A percentile compares a stretch with the other conserved stretches of the same genome.
phyloP scores from a whole-genome alignment of 2,113 vertebrate genomes.

The Pachyramphus minor region DNA sequence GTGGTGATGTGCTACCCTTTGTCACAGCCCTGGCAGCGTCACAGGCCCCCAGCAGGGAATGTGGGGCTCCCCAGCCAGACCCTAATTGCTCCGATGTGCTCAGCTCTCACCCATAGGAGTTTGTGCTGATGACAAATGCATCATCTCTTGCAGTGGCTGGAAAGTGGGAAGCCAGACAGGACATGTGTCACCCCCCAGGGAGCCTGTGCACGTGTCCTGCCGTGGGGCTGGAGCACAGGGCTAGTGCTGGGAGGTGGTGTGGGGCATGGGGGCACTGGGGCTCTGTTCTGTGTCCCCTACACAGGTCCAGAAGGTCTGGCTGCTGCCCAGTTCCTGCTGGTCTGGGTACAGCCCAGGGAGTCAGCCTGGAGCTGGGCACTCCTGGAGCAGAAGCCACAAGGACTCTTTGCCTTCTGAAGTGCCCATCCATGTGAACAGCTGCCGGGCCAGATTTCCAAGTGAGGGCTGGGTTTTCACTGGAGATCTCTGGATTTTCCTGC shows the following conservation, averaged over 20 bases:
- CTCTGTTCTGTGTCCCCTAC: fast-evolving
- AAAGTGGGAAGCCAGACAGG: neutral
- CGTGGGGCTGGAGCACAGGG: neutral
- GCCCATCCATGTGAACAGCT: neutral
- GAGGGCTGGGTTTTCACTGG: neutral
- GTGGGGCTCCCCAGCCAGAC: neutral
- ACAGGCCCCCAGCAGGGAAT: neutral
- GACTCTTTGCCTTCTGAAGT: neutral
- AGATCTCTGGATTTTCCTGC: neutral
- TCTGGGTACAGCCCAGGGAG: neutral
- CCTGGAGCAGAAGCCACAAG: neutral
- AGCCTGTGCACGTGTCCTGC: fast-evolving
- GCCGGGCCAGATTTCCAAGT: fast-evolving
- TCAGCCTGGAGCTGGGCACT: fast-evolving
- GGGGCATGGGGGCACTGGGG: fast-evolving
- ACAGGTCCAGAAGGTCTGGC: fast-evolving
- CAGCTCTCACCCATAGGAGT: neutral
- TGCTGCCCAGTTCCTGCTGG: neutral
- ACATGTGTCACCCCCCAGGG: fast-evolving
- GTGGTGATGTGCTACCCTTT: fast-evolving
- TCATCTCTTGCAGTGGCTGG: neutral
- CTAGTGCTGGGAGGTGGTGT: fast-evolving
- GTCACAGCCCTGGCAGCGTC: neutral
- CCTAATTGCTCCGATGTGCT: neutral
- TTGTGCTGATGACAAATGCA: neutral